Base-by-base conservation (phyloP, 2,888 invertebrate genomes). In the Mechanitis messenoides region DNA sequence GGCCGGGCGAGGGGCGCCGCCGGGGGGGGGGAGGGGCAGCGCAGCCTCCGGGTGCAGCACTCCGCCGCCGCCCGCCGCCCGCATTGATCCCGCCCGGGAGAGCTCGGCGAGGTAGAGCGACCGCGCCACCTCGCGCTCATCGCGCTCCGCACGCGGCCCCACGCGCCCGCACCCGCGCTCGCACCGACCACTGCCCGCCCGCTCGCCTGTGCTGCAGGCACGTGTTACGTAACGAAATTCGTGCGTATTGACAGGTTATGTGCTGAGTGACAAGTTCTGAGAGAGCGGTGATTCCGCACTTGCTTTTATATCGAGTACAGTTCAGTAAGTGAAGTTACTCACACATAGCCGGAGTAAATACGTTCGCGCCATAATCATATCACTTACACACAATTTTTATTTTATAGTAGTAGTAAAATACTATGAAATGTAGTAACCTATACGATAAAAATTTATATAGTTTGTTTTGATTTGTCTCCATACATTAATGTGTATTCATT, bases 41-140 rank as follows among this genome's bases (percentile, higher is more conserved):
- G 71, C 76, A 74, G 78, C 74, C 75, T 74, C 77, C 84, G 80
- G 80, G 82, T 85, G 83, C 85, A 86, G 85, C 87, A 87, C 89
- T 89, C 89, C 87, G 87, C 87, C 83, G 84, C 84, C 87, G 86
- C 88, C 85, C 87, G 88, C 87, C 79, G 85, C 87, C 86, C 86
- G 86, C 87, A 88, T 87, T 86, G 87, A 87, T 87, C 85, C 85
- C 85, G 82, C 82, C 83, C 84, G 84, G 81, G 80, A 80, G 63
- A 66, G 78, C 77, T 80, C 79, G 78, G 78, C 79, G 82, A 72
- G 73, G 70, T 68, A 66, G 65, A 69, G 65, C 65, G 81, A 82
- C 80, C 81, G 83, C 82, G 77, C 73, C 76, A 72, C 76, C 74
- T 75, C 81, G 77, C 80, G 78, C 80, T 74, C 78, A 76, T 69